These are phyloP conservation scores for Trichonephila inaurata DNA, from an alignment of 1,140 invertebrate species.

Conservation along the genomic window DNA sequence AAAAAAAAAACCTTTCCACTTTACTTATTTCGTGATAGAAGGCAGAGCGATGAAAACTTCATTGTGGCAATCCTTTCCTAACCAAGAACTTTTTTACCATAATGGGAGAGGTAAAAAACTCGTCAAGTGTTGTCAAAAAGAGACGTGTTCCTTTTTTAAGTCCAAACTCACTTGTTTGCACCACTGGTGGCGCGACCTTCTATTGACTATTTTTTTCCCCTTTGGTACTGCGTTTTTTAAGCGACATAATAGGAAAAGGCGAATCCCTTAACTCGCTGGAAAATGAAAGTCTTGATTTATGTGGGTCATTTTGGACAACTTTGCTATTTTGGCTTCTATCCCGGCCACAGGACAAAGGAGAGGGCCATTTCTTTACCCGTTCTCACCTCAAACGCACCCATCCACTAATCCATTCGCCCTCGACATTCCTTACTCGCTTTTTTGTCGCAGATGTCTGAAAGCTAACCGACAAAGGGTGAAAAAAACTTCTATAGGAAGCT, in stretches of 20 bases:
- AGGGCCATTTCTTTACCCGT: not conserved
- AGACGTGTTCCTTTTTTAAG: not conserved
- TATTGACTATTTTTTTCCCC: not conserved
- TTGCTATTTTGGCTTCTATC: not conserved
- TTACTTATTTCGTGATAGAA: not conserved
- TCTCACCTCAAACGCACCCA: not conserved
- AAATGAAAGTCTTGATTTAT: slow-evolving; percentile 40
- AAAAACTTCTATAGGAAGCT: not conserved
- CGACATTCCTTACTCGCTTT: not conserved
- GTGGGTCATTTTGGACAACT: slow-evolving; percentile 38
- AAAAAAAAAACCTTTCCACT: not conserved
- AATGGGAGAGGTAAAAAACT: not conserved
- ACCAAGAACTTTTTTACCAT: not conserved
- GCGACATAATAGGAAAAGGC: not conserved
- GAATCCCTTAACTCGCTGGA: not conserved
- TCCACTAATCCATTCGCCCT: not conserved
- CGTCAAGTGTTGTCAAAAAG: not conserved
- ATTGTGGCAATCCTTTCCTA: not conserved
- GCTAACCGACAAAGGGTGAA: not conserved
- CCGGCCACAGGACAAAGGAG: not conserved
- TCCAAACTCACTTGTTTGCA: not conserved
- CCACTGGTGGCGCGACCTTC: not conserved
- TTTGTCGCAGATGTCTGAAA: not conserved
- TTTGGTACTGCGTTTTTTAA: not conserved
- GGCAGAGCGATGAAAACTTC: not conserved